Evolutionary conservation across 2,888 invertebrate species (phyloP), one percentile per base, ranked within the genome.

Genomic region (Osmoderma eremita): DNA sequence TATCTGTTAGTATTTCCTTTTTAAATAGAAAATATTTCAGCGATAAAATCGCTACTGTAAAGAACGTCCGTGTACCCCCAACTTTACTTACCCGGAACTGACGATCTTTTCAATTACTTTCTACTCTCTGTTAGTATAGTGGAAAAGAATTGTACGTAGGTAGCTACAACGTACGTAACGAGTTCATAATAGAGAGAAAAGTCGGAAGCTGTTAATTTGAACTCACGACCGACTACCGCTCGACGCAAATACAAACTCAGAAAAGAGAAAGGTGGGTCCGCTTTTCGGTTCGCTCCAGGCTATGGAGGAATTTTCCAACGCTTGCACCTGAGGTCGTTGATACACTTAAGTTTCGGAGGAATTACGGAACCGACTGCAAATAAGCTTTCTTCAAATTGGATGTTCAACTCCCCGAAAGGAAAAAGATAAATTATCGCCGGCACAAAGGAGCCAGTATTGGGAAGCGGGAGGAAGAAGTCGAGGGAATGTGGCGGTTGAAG

Each of bases 301-400:
- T 30, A 30, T 10, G 51, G 75, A 70, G 69, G 71, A 75, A 76
- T 77, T 76, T 76, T 75, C 76, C 76, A 71, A 67, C 67, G 67
- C 70, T 74, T 75, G 75, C 78, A 78, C 78, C 78, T 78, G 78
- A 71, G 75, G 73, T 75, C 75, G 45, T 68, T 73, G 75, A 75
- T 74, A 75, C 73, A 74, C 75, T 76, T 30, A 30, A 30, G 30
- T 30, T 69, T 50, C 62, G 67, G 71, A 70, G 67, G 73, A 74
- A 78, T 77, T 75, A 73, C 70, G 69, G 67, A 68, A 72, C 73
- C 69, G 68, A 69, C 71, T 69, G 69, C 69, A 74, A 78, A 78
- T 78, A 78, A 78, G 78, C 78, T 78, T 76, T 78, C 74, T 75
- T 76, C 75, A 77, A 78, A 79, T 78, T 79, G 78, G 78, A 78